A percentile compares a stretch with the other conserved stretches of the same genome.
Conservation (phyloP, 2,888 invertebrate genomes). For the Mylabris sibirica region DNA sequence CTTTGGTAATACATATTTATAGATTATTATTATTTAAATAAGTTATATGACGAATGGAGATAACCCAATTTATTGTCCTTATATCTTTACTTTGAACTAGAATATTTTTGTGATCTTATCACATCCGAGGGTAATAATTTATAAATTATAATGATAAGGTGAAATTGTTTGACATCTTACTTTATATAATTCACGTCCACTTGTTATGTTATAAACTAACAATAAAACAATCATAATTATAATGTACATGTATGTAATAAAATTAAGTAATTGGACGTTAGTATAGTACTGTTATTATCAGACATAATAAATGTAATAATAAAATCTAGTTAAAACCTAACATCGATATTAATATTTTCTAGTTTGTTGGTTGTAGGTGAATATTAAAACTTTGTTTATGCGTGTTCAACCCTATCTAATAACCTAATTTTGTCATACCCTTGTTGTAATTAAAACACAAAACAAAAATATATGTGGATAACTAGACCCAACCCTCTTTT, state of each 20-base stretch:
- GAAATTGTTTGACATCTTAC: slow-evolving; percentile 31
- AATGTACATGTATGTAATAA: slow-evolving; percentile 20
- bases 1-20: neutral
- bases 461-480: slow-evolving; percentile 27
- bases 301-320: neutral
- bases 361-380: neutral
- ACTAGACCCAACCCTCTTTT: slow-evolving; percentile 21
- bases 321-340: slow-evolving; percentile 1
- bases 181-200: slow-evolving; percentile 28
- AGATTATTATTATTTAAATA: neutral
- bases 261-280: slow-evolving; percentile 28
- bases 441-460: slow-evolving; percentile 28
- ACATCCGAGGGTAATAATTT: neutral
- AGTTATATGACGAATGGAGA: neutral
- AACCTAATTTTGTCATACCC: slow-evolving; percentile 28
- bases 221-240: slow-evolving; percentile 27
- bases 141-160: slow-evolving; percentile 13
- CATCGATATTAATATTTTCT: neutral
- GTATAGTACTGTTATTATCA: neutral
- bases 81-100: too few species aligned
- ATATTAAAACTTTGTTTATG: slow-evolving; percentile 30
- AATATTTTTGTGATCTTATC: slow-evolving; percentile 16
- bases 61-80: too few species aligned
- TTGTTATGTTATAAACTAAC: slow-evolving; percentile 22
- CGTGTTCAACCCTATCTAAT: slow-evolving; percentile 26